A percentile compares a stretch with the other conserved stretches of the same genome.
These are phyloP conservation scores for Gryllus longicercus DNA, from an alignment of 2,888 invertebrate genomes.

Conservation along the genomic window DNA sequence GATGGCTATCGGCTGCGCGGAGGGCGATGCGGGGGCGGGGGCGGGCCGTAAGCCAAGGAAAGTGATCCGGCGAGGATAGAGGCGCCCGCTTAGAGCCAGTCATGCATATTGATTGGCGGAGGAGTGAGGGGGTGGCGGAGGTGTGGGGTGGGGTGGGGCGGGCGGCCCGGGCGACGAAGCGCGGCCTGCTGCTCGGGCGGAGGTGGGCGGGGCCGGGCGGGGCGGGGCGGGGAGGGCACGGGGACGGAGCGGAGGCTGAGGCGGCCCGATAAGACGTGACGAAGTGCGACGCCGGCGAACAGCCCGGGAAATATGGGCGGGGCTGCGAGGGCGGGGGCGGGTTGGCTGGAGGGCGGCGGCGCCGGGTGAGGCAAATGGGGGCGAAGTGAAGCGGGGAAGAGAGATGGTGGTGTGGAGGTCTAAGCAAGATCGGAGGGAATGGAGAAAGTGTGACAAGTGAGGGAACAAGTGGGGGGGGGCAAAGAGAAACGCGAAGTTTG, in stretches of 20 bases:
- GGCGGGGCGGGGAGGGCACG: background rate
- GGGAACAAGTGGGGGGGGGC: too few relatives aligned
- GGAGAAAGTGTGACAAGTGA: too few relatives aligned
- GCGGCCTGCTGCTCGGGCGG: background rate
- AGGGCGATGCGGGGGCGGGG: background rate
- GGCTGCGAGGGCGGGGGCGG: too few relatives aligned
- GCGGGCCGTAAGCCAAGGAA: constrained; percentile 6
- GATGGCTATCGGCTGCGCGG: background rate
- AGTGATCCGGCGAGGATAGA: constrained; percentile 9
- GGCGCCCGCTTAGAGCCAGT: background rate
- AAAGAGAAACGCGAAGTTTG: too few relatives aligned
- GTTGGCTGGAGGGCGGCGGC: too few relatives aligned
- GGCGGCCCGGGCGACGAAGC: background rate
- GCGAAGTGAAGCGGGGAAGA: too few relatives aligned
- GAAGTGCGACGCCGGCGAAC: background rate
- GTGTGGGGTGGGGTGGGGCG: background rate
- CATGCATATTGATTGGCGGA: background rate
- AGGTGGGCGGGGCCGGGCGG: background rate
- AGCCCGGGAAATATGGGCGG: too few relatives aligned
- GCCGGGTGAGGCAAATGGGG: too few relatives aligned
- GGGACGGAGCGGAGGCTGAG: background rate
- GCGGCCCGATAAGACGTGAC: constrained; percentile 3
- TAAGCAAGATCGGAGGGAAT: too few relatives aligned
- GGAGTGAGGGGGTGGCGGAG: background rate
- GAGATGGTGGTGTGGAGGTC: too few relatives aligned